Percentiles rank a stretch among this genome's conserved stretches.
phyloP scores from a whole-genome alignment of 2,113 vertebrate species.

The Glareola pratincola region DNA sequence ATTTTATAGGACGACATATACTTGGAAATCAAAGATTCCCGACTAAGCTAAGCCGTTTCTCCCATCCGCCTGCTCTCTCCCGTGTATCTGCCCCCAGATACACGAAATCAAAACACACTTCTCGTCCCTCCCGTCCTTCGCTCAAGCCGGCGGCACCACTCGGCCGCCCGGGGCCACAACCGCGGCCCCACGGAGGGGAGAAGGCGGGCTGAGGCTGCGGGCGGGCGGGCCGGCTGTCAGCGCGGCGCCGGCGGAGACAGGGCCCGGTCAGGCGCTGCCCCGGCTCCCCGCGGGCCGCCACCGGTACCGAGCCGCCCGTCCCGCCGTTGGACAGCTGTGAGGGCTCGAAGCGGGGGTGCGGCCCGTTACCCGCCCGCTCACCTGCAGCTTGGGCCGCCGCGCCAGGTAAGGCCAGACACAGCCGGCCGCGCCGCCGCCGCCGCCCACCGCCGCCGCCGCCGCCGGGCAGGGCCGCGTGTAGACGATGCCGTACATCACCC shows the following conservation, averaged over 20 bases:
- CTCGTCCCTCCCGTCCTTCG: accelerated
- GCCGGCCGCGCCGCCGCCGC: conserved; percentile 34
- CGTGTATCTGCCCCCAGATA: accelerated
- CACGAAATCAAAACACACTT: accelerated
- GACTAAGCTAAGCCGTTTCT: accelerated
- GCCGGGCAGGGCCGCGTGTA: conserved; percentile 90
- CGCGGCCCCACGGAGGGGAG: too few relatives aligned
- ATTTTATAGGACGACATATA: accelerated
- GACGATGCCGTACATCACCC: conserved; percentile 97
- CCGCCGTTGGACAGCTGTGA: too few relatives aligned
- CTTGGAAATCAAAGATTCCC: background rate
- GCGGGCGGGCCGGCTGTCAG: background rate
- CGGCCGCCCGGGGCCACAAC: background rate
- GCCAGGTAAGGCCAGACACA: conserved; percentile 89
- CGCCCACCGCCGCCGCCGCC: background rate
- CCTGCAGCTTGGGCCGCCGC: conserved; percentile 87
- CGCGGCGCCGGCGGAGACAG: background rate
- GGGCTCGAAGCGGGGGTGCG: background rate
- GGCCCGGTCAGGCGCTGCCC: background rate
- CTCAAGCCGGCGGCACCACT: background rate
- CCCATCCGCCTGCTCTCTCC: background rate
- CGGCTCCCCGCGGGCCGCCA: background rate
- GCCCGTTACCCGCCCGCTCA: conserved; percentile 22
- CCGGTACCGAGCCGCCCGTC: too few relatives aligned
- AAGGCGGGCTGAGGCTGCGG: background rate